These are phyloP conservation scores for Melanotus villosus DNA, from an alignment of 2,888 invertebrate genomes.

Conservation along the genomic window DNA sequence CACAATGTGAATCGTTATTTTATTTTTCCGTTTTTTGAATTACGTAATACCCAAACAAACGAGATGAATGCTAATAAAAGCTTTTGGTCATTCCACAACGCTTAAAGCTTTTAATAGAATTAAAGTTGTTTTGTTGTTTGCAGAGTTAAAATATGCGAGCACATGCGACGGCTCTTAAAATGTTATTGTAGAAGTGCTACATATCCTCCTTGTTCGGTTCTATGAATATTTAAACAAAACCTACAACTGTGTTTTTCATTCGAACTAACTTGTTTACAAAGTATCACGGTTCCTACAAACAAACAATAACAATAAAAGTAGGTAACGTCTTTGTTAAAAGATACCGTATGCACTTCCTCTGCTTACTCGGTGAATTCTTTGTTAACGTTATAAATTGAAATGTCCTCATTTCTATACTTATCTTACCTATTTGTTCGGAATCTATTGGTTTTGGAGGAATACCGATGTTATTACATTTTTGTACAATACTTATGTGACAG, in stretches of 20 bases:
- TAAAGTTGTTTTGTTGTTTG: slow-evolving; percentile 26
- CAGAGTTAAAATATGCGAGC: slow-evolving; percentile 31
- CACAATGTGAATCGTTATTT: too few relatives aligned
- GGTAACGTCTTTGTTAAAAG: too few relatives aligned
- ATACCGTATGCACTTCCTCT: too few relatives aligned
- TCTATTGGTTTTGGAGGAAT: too few relatives aligned
- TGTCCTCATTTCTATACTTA: too few relatives aligned
- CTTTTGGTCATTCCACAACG: slow-evolving; percentile 6
- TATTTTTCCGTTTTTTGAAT: neutral
- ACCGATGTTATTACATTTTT: too few relatives aligned
- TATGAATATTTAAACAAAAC: slow-evolving; percentile 14
- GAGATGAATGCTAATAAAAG: slow-evolving; percentile 8
- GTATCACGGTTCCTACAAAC: neutral
- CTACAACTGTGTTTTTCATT: neutral
- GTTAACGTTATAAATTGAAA: too few relatives aligned
- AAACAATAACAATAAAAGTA: neutral
- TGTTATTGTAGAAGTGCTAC: slow-evolving; percentile 13
- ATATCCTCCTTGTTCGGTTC: neutral
- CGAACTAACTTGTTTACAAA: neutral
- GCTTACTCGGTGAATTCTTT: too few relatives aligned
- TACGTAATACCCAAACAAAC: slow-evolving; percentile 3
- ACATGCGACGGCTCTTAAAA: slow-evolving; percentile 22
- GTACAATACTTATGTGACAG: too few relatives aligned
- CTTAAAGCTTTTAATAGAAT: slow-evolving; percentile 31
- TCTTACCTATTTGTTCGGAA: too few relatives aligned